Conservation (phyloP, 2,113 vertebrate genomes). For the Xenopus tropicalis region UCB_Xtro_10.0 CM004448.2:51693001-51693500, state of each 20-base stretch:
- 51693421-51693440: no score
- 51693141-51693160: slow-evolving; percentile 58
- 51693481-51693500: no score
- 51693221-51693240: slow-evolving; percentile 67
- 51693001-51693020: slow-evolving; percentile 66
- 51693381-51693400: no score
- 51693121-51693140: slow-evolving; percentile 61
- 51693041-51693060: slow-evolving; percentile 57
- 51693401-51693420: no score
- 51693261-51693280: slow-evolving; percentile 60
- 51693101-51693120: slow-evolving; percentile 73
- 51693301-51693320: slow-evolving; percentile 64
- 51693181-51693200: slow-evolving; percentile 64
- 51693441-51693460: no score
- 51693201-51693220: slow-evolving; percentile 52
- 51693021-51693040: slow-evolving; percentile 66
- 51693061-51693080: slow-evolving; percentile 58
- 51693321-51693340: slow-evolving; percentile 57
- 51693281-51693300: slow-evolving; percentile 51
- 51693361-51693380: background rate
- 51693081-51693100: slow-evolving; percentile 68
- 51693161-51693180: slow-evolving; percentile 64
- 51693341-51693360: slow-evolving; percentile 50
- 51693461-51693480: no score
- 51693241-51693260: slow-evolving; percentile 61